These are phyloP conservation scores for Phyllopteryx taeniolatus DNA, from an alignment of 2,113 vertebrate species.

Conservation along the genomic window DNA sequence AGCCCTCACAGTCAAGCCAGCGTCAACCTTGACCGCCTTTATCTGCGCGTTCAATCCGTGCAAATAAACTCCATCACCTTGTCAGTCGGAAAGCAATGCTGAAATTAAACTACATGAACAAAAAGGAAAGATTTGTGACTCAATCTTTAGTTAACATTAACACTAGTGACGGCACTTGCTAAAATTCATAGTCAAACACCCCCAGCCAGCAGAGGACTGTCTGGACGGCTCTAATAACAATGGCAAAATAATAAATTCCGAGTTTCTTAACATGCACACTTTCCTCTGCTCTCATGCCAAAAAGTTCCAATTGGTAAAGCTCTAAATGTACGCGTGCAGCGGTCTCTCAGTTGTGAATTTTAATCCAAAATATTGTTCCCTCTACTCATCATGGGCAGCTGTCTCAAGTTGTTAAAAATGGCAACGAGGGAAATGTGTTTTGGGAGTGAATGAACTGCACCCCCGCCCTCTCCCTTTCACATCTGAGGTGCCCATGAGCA, in stretches of 20 bases:
- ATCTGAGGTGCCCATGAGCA: background rate
- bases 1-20: slow-evolving; percentile 4
- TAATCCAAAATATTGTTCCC: no score
- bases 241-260: slow-evolving; percentile 52
- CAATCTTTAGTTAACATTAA: background rate
- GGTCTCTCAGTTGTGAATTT: no score
- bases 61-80: slow-evolving; percentile 21
- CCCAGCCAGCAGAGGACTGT: slow-evolving; percentile 4
- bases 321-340: no score
- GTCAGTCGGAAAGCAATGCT: slow-evolving; percentile 3
- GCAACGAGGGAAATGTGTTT: slow-evolving; percentile 4
- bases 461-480: background rate
- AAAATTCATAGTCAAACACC: slow-evolving; percentile 7
- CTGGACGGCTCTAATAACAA: slow-evolving; percentile 54
- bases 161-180: no score
- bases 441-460: no score
- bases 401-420: background rate
- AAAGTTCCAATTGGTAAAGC: no score
- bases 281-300: no score
- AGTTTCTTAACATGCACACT: no score
- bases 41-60: slow-evolving; percentile 5
- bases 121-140: no score
- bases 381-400: no score
- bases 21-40: slow-evolving; percentile 45
- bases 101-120: background rate